Evolutionary conservation across 1,140 invertebrate genomes (phyloP).

Genomic region (Zaprionus taronus): DNA sequence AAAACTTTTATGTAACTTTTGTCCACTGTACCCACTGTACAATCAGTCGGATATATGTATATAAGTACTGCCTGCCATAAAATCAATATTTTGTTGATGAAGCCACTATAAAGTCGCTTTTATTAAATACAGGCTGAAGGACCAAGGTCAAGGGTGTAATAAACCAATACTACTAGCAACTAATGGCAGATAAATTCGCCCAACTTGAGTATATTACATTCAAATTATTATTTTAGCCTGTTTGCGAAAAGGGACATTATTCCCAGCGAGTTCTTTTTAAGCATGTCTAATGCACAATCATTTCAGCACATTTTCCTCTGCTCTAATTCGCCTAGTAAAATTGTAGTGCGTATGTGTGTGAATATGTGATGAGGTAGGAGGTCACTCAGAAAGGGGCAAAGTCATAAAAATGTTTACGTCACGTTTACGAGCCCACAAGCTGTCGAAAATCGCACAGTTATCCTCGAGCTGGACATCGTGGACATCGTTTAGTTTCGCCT

Average conservation of each 20-base stretch:
- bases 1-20: not conserved
- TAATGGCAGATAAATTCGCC: not conserved
- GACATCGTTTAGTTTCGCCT: slow-evolving; percentile 36
- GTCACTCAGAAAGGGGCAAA: slow-evolving; percentile 17
- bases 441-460: slow-evolving; percentile 43
- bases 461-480: slow-evolving; percentile 13
- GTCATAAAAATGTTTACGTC: slow-evolving; percentile 41
- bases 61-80: not conserved
- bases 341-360: slow-evolving; percentile 1
- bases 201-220: not conserved
- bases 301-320: slow-evolving; percentile 18
- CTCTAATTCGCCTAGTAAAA: slow-evolving; percentile 17
- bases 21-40: not conserved
- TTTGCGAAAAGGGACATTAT: not conserved
- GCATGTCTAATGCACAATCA: slow-evolving; percentile 15
- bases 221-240: slow-evolving; percentile 1
- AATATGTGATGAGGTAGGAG: no score
- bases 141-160: not conserved
- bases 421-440: slow-evolving; percentile 40
- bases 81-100: not conserved
- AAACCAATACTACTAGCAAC: not conserved
- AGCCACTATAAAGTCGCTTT: not conserved
- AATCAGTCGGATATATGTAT: not conserved
- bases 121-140: not conserved
- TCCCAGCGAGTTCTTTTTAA: slow-evolving; percentile 3